Evolutionary conservation across 2,888 invertebrate species (phyloP).

Genomic region (Autographa pulchrina): DNA sequence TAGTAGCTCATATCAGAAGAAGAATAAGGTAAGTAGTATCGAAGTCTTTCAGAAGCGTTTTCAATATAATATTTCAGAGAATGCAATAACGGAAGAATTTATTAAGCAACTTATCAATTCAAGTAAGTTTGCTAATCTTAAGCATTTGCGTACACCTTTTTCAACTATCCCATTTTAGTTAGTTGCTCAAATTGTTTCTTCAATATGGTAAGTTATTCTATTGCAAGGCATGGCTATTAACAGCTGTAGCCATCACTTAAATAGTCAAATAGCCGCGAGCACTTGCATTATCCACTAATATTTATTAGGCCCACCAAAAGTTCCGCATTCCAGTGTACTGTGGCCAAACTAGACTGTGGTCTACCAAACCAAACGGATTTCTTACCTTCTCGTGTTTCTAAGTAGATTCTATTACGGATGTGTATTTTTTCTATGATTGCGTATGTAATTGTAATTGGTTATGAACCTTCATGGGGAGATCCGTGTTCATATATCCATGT

Average conservation of each 20-base stretch:
- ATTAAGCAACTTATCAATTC: constrained; percentile 14
- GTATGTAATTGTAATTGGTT: constrained; percentile 33
- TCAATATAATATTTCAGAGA: no score
- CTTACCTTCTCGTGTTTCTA: constrained; percentile 58
- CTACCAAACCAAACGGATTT: constrained; percentile 48
- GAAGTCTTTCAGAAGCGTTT: no score
- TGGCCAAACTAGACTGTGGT: constrained; percentile 47
- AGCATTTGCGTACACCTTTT: neutral
- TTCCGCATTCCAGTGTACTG: constrained; percentile 58
- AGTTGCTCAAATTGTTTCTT: constrained; percentile 1
- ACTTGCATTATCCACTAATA: constrained; percentile 51
- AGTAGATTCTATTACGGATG: constrained; percentile 46
- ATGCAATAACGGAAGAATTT: constrained; percentile 8
- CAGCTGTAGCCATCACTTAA: constrained; percentile 40
- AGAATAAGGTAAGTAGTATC: no score
- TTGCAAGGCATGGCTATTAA: constrained; percentile 12
- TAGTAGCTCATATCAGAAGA: no score
- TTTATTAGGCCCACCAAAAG: constrained; percentile 45
- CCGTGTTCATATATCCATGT: constrained; percentile 32
- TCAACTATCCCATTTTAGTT: neutral
- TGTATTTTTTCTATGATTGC: constrained; percentile 37
- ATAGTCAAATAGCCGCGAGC: constrained; percentile 26
- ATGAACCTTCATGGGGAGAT: constrained; percentile 12
- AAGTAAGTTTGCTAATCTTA: neutral
- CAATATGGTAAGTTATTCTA: constrained; percentile 9